Evolutionary conservation across 2,888 invertebrate genomes (phyloP).

Genomic region (Macrophya annulata): DNA sequence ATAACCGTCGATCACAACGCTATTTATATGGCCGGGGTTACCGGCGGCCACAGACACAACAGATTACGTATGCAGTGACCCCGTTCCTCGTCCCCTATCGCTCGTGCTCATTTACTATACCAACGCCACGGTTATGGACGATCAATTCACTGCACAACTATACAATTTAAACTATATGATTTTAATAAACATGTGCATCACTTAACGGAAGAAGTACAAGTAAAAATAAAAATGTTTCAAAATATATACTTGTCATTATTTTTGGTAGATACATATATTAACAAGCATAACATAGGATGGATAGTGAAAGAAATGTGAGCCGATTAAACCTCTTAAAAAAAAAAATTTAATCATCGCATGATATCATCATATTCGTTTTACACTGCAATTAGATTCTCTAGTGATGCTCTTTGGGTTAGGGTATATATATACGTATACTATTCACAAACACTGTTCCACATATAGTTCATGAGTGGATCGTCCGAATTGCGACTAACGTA

Average conservation of each 20-base stretch:
- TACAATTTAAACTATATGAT: not conserved
- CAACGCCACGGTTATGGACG: not conserved
- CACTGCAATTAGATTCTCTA: not conserved
- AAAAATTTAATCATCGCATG: not conserved
- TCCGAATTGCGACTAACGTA: not conserved
- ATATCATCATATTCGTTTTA: not conserved
- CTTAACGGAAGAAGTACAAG: not conserved
- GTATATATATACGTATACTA: not conserved
- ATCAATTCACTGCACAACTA: not conserved
- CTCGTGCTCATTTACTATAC: constrained; percentile 33
- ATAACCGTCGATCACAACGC: constrained; percentile 12
- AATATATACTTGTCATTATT: not conserved
- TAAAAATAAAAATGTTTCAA: not conserved
- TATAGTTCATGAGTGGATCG: not conserved
- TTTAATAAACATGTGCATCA: not conserved
- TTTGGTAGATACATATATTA: not conserved
- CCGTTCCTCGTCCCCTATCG: constrained; percentile 46
- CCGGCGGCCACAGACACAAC: constrained; percentile 59
- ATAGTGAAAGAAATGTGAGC: not conserved
- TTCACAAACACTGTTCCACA: not conserved
- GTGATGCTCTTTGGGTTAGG: not conserved
- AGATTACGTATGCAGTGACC: constrained; percentile 63
- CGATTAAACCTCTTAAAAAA: not conserved
- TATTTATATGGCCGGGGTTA: constrained; percentile 58
- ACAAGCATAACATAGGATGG: not conserved